These are phyloP conservation scores for Zaprionus africanus DNA, from an alignment of 1,140 invertebrate species.

Conservation along the genomic window DNA sequence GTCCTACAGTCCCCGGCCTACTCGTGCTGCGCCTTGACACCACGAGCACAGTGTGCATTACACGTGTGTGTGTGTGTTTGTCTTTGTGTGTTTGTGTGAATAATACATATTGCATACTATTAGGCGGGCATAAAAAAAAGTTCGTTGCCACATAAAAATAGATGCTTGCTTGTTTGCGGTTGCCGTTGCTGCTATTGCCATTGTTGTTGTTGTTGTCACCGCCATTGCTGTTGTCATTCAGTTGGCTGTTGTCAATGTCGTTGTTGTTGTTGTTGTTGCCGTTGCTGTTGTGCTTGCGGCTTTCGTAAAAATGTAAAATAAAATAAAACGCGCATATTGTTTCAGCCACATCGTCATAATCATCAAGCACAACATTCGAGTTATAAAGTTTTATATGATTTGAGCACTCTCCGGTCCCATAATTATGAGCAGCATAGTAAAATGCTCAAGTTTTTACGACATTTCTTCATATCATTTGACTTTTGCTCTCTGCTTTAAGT, in stretches of 20 bases:
- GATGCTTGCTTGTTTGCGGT: slow-evolving; percentile 48
- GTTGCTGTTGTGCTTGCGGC: slow-evolving; percentile 24
- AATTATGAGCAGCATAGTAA: slow-evolving; percentile 63
- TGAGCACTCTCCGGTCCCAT: slow-evolving; percentile 46
- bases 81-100: slow-evolving; percentile 18
- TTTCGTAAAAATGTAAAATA: slow-evolving; percentile 9
- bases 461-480: slow-evolving; percentile 11
- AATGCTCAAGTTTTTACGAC: slow-evolving; percentile 59
- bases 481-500: slow-evolving; percentile 1
- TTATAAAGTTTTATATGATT: slow-evolving; percentile 78
- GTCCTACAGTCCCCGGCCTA: slow-evolving; percentile 15
- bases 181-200: slow-evolving; percentile 5
- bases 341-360: slow-evolving; percentile 52
- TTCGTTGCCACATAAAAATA: slow-evolving; percentile 75
- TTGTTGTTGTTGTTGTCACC: slow-evolving; percentile 1
- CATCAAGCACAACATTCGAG: slow-evolving; percentile 68
- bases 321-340: slow-evolving; percentile 57
- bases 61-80: neutral
- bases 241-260: slow-evolving; percentile 6
- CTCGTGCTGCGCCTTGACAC: slow-evolving; percentile 67
- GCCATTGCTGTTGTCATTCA: slow-evolving; percentile 6
- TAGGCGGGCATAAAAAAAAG: slow-evolving; percentile 74
- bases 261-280: slow-evolving; percentile 5
- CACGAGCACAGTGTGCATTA: slow-evolving; percentile 27
- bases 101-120: slow-evolving; percentile 74